Base-by-base conservation (phyloP, 2,113 vertebrate genomes). In the Willisornis vidua region DNA sequence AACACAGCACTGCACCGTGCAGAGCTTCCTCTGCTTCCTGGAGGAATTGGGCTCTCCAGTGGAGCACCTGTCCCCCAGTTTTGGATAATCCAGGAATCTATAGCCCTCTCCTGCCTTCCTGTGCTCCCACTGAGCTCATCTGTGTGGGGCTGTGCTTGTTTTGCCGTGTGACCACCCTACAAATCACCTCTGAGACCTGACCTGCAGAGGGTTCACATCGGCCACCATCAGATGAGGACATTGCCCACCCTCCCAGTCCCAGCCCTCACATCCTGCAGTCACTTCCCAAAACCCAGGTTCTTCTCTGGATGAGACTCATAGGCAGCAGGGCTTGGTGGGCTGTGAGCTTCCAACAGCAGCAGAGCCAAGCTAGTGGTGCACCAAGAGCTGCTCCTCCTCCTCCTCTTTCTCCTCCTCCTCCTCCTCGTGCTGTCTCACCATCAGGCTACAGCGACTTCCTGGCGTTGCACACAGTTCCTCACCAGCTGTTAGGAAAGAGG, bases 1-100 rank as follows among this genome's bases (percentile, higher is more conserved):
- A 14, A 43, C 9, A 2, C 1, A 1, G 59, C 5, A 0, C 43
- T 0, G 1, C 1, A 5, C 31, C 0, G 0, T 23, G 45, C 67
- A 52, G 41, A 59, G 39, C 71, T 78, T 87, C 46, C 24, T 15
- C 28, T 48, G 41, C 39, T 77, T 90, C 84, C 48, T 3, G 0
- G 49, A 3, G 0, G 46, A 49, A 52, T 12, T 13, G 3, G 1
- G 68, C 63, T 58, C 51, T 65, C 81, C 52, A 31, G 4, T 0
- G 0, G 31, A 33, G 18, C 10, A 33, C 48, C 9, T 3, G 2
- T 46, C 18, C 13, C 0, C 0, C 1, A 14, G 25, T 12, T 63
- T 19, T 18, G 74, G 82, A 9, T 28, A 33, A 1, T 2, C 19
- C 11, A 35, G 57, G 48, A 70, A 77, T 46, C 59, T 0, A 0